Evolutionary conservation across 2,113 vertebrate genomes (phyloP).

Genomic region (Pithys albifrons): DNA sequence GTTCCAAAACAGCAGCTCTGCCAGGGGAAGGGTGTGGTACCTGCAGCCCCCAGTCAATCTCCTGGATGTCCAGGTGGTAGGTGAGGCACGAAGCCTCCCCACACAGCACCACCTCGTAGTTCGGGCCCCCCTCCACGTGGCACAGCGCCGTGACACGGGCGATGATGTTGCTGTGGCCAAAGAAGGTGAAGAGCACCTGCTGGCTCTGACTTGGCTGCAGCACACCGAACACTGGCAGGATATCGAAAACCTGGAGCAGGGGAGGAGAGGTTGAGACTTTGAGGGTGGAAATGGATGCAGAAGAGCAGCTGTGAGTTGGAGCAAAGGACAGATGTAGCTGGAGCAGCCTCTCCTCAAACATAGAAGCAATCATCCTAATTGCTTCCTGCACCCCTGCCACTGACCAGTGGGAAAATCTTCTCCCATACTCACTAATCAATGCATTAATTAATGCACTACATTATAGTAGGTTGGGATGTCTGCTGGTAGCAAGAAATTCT

Average conservation of each 20-base stretch:
- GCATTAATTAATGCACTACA: background rate
- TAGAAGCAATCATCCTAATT: background rate
- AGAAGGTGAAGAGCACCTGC: constrained; percentile 78
- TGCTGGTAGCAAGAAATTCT: background rate
- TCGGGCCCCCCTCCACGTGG: constrained; percentile 82
- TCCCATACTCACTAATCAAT: background rate
- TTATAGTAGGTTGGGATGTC: background rate
- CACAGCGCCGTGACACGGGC: constrained; percentile 76
- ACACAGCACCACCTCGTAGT: constrained; percentile 77
- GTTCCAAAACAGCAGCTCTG: background rate
- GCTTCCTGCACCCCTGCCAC: background rate
- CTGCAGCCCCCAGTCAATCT: constrained; percentile 83
- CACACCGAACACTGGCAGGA: constrained; percentile 76
- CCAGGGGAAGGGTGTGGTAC: constrained; percentile 43
- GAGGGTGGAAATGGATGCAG: background rate
- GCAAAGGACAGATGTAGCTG: accelerated
- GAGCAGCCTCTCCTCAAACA: background rate
- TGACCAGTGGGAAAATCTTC: background rate
- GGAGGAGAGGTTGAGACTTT: accelerated
- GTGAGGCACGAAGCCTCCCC: constrained; percentile 81
- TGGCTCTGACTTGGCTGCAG: constrained; percentile 78
- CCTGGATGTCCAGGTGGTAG: constrained; percentile 75
- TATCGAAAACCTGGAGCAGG: constrained; percentile 83
- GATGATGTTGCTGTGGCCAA: constrained; percentile 76
- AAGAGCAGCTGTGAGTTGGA: background rate